Evolutionary conservation across 2,888 invertebrate species (phyloP).

Genomic region (Hypsopygia costalis): DNA sequence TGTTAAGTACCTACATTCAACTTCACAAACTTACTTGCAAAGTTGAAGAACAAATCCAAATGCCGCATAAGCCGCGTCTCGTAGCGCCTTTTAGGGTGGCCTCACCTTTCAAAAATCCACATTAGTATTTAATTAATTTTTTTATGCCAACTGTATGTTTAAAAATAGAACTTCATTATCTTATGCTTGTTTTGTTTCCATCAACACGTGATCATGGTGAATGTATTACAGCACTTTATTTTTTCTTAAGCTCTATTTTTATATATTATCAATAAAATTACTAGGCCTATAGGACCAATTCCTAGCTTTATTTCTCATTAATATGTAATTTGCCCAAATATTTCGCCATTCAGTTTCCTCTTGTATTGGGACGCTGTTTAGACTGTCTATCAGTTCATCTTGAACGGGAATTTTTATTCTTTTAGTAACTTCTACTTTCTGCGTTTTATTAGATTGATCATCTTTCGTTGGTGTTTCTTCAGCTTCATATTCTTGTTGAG

Average conservation of each 20-base stretch:
- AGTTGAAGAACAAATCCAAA: no score
- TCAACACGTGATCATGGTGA: no score
- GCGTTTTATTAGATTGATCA: not conserved
- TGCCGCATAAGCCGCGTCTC: no score
- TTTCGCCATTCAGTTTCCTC: not conserved
- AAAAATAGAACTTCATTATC: no score
- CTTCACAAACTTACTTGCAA: no score
- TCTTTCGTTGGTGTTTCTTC: not conserved
- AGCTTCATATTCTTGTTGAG: constrained; percentile 1
- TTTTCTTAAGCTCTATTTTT: not conserved
- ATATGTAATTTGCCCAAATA: not conserved
- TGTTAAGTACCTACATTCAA: no score
- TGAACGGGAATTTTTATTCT: not conserved
- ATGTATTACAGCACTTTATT: no score
- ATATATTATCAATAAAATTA: not conserved
- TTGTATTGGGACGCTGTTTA: not conserved
- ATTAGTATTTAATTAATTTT: no score
- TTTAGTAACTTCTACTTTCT: not conserved
- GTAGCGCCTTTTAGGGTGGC: no score
- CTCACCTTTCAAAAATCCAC: no score
- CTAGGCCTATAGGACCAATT: not conserved
- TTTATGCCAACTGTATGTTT: no score
- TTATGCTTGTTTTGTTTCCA: no score
- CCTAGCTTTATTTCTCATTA: not conserved
- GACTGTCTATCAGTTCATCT: not conserved